A percentile compares a stretch with the other conserved stretches of the same genome.
Evolutionary conservation across 2,888 invertebrate species (phyloP).

Genomic region (Xylocampa areola): DNA sequence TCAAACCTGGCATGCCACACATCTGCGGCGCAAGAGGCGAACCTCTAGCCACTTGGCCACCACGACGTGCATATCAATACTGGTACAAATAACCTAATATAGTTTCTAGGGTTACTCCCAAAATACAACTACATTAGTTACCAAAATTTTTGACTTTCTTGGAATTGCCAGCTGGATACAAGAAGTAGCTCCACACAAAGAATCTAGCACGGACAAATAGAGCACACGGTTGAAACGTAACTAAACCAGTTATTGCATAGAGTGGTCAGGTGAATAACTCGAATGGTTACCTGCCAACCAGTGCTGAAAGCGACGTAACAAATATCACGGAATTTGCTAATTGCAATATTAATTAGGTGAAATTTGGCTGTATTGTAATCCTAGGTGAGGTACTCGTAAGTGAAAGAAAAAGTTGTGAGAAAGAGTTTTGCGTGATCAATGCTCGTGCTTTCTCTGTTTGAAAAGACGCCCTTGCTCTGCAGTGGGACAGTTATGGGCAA

Average conservation of each 20-base stretch:
- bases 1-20: too few relatives aligned
- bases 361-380: slow-evolving; percentile 50
- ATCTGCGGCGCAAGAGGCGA: too few relatives aligned
- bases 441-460: too few relatives aligned
- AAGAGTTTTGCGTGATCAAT: background rate
- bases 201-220: slow-evolving; percentile 30
- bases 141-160: too few relatives aligned
- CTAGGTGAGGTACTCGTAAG: slow-evolving; percentile 1
- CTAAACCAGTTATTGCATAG: slow-evolving; percentile 46
- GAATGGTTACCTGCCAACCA: slow-evolving; percentile 48
- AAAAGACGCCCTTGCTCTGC: too few relatives aligned
- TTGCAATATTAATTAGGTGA: slow-evolving; percentile 54
- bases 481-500: background rate
- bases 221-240: slow-evolving; percentile 34
- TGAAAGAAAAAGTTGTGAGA: slow-evolving; percentile 17
- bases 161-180: too few relatives aligned
- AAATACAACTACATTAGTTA: too few relatives aligned
- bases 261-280: slow-evolving; percentile 43
- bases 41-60: too few relatives aligned
- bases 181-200: slow-evolving; percentile 11
- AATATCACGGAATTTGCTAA: slow-evolving; percentile 50
- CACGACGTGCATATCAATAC: background rate
- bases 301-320: slow-evolving; percentile 49
- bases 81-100: too few relatives aligned
- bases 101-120: too few relatives aligned